Conservation (phyloP, 2,797 vertebrate genomes). For the Petrocephalus schoutedeni region DNA sequence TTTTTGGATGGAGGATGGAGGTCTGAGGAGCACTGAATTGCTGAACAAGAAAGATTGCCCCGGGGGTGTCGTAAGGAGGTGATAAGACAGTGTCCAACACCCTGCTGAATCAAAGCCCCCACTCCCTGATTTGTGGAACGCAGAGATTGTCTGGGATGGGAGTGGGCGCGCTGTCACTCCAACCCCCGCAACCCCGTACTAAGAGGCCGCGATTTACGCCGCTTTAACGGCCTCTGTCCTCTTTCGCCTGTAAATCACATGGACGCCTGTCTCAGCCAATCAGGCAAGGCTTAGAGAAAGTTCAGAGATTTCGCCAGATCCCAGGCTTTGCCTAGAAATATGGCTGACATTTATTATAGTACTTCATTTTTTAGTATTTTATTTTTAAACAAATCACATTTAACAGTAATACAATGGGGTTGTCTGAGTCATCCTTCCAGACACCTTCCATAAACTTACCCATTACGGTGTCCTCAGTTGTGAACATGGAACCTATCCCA, state of each 20-base stretch:
- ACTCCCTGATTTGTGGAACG: conserved; percentile 52
- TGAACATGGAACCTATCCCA: background rate
- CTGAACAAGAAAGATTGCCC: conserved; percentile 47
- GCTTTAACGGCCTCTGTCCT: conserved; percentile 53
- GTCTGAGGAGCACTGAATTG: conserved; percentile 40
- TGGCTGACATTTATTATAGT: conserved; percentile 16
- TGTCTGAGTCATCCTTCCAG: background rate
- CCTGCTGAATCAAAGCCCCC: conserved; percentile 56
- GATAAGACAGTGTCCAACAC: conserved; percentile 63
- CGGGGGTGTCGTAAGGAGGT: conserved; percentile 55
- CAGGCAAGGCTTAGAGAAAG: conserved; percentile 30
- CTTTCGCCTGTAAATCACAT: conserved; percentile 60
- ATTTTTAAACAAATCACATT: background rate
- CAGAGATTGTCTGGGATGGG: conserved; percentile 44
- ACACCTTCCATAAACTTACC: background rate
- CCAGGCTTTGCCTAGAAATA: conserved; percentile 24
- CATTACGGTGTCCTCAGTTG: background rate
- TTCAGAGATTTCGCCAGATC: conserved; percentile 23
- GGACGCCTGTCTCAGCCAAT: conserved; percentile 40
- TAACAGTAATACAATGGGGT: background rate
- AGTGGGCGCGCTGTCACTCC: conserved; percentile 61
- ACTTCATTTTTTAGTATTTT: background rate
- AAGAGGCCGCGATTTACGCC: conserved; percentile 61
- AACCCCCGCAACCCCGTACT: conserved; percentile 49
- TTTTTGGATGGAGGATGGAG: background rate